Percentiles rank a stretch among this genome's conserved stretches.
Conservation (phyloP, 2,113 vertebrate genomes). For the Charadrius vociferus region DNA sequence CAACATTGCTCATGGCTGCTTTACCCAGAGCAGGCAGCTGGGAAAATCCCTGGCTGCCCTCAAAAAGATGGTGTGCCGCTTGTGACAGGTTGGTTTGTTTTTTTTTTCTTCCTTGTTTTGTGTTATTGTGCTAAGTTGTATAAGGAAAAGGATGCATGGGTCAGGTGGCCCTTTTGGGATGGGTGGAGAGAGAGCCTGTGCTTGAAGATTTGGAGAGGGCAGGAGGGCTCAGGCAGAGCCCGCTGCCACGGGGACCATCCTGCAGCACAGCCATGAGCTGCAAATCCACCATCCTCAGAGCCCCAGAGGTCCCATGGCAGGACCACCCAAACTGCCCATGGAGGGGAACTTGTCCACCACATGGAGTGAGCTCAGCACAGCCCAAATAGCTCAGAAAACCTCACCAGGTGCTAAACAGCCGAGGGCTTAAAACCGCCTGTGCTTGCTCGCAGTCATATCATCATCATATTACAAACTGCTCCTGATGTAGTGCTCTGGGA, state of each 20-base stretch:
- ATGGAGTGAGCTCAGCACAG: background rate
- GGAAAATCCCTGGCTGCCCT: background rate
- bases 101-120: background rate
- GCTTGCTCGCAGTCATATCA: background rate
- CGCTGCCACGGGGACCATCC: fast-evolving
- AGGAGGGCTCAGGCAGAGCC: background rate
- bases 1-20: fast-evolving
- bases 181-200: background rate
- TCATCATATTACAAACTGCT: background rate
- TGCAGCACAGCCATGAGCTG: no score
- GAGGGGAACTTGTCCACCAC: background rate
- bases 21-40: background rate
- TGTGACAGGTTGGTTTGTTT: no score
- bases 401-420: background rate
- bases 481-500: background rate
- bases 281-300: background rate
- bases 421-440: fast-evolving
- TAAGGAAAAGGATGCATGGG: background rate
- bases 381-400: background rate
- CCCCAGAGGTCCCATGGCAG: background rate
- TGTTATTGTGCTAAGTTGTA: fast-evolving
- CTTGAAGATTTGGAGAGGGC: fast-evolving
- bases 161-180: background rate
- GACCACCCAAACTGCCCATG: fast-evolving
- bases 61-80: fast-evolving